Percentiles rank a stretch among this genome's conserved stretches.
phyloP scores from a whole-genome alignment of 2,797 vertebrate species.

The Oceanodroma leucorhoa region DNA sequence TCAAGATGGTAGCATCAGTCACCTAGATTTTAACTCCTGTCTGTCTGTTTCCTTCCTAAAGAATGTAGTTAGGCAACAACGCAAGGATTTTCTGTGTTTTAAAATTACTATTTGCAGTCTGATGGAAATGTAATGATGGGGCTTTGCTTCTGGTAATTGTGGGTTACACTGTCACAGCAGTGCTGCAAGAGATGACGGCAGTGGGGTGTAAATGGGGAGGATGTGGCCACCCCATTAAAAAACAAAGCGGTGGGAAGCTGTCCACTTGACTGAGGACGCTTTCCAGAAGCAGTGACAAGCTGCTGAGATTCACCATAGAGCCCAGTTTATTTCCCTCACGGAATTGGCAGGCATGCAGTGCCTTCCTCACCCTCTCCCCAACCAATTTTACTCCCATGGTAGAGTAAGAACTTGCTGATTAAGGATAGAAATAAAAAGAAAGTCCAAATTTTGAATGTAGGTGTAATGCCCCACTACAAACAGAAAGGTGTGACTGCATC shows the following conservation, averaged over 20 bases:
- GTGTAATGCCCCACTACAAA: not conserved
- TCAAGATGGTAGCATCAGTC: not conserved
- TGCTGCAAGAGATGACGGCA: not conserved
- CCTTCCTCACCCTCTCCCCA: not conserved
- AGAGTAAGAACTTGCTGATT: not conserved
- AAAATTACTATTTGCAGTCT: slow-evolving; percentile 46
- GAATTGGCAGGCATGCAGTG: not conserved
- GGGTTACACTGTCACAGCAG: slow-evolving; percentile 4
- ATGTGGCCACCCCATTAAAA: slow-evolving; percentile 36
- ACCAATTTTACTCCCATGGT: not conserved
- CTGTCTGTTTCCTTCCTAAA: not conserved
- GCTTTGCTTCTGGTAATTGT: slow-evolving; percentile 33
- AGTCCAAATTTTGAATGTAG: not conserved
- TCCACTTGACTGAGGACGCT: not conserved
- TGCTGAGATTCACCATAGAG: not conserved
- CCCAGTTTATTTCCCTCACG: not conserved
- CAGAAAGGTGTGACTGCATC: not conserved
- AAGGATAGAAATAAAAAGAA: not conserved
- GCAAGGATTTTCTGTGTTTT: not conserved
- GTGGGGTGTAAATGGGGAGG: slow-evolving; percentile 18
- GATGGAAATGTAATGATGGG: slow-evolving; percentile 49
- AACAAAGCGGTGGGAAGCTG: not conserved
- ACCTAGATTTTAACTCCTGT: slow-evolving; percentile 29
- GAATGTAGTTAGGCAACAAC: not conserved
- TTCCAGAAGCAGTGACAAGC: not conserved